Conservation (phyloP, 1,140 invertebrate species). For the Cyclargus thomasi region DNA sequence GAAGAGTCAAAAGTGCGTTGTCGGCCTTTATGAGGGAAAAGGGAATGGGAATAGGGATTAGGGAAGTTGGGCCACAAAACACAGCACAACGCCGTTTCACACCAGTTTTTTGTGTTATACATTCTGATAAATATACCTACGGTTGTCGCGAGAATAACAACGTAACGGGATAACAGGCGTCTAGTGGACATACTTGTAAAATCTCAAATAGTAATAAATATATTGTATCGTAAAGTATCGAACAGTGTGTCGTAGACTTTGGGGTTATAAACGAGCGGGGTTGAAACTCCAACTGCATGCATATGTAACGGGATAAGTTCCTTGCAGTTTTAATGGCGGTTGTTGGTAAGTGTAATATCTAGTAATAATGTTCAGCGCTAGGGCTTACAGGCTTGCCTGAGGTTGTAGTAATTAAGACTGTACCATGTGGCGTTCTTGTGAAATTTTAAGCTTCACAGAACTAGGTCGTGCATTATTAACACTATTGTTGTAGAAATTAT, state of each 20-base stretch:
- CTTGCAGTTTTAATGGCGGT: conserved; percentile 60
- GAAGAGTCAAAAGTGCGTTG: no score
- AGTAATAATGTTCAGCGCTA: conserved; percentile 46
- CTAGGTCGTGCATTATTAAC: not conserved
- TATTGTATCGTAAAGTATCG: not conserved
- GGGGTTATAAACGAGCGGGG: conserved; percentile 54
- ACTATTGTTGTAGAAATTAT: conserved; percentile 9
- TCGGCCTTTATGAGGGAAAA: no score
- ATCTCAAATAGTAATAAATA: no score
- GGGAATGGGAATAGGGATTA: no score
- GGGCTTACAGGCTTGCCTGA: conserved; percentile 29
- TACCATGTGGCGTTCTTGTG: conserved; percentile 19
- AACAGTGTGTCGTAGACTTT: conserved; percentile 43
- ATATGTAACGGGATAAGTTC: conserved; percentile 59
- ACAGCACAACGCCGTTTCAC: no score
- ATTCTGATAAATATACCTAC: no score
- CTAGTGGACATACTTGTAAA: no score
- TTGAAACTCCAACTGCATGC: conserved; percentile 57
- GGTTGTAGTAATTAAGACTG: conserved; percentile 24
- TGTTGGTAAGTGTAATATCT: conserved; percentile 71
- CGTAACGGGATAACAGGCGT: no score
- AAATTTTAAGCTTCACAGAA: conserved; percentile 15
- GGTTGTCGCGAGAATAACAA: no score
- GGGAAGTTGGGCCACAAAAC: no score
- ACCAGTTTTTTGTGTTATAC: no score